Conservation (phyloP, 2,888 invertebrate species). For the Bruchidius siliquastri region DNA sequence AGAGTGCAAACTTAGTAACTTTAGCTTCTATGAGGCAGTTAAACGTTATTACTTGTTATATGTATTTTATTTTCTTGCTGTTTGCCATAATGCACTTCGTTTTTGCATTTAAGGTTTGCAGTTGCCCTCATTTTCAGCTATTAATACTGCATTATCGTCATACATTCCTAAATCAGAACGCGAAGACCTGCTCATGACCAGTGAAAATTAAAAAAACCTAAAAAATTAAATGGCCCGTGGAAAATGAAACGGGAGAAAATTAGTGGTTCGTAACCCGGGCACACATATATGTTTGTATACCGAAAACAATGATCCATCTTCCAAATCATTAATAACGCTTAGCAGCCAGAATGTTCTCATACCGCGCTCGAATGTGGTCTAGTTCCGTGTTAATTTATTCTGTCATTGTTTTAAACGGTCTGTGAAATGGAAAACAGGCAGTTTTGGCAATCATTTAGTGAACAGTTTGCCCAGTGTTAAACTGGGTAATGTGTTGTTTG, state of each 20-base stretch:
- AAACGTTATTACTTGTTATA: too few relatives aligned
- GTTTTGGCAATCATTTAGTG: not conserved
- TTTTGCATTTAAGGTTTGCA: too few relatives aligned
- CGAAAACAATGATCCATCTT: slow-evolving; percentile 14
- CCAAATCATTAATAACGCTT: slow-evolving; percentile 18
- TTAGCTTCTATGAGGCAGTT: too few relatives aligned
- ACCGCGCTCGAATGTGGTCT: not conserved
- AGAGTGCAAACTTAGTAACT: too few relatives aligned
- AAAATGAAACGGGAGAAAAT: not conserved
- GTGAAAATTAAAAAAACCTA: too few relatives aligned
- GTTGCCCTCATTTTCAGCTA: too few relatives aligned
- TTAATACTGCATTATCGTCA: too few relatives aligned
- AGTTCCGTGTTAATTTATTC: slow-evolving; percentile 1
- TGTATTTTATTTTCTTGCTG: too few relatives aligned
- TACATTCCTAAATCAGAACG: too few relatives aligned
- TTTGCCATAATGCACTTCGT: too few relatives aligned
- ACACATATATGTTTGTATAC: not conserved
- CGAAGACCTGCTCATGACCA: too few relatives aligned
- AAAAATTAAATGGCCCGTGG: too few relatives aligned
- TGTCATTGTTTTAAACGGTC: not conserved
- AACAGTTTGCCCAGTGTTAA: not conserved
- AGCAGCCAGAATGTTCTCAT: slow-evolving; percentile 6
- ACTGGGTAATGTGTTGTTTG: not conserved
- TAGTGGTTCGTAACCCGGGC: not conserved
- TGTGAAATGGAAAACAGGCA: slow-evolving; percentile 1